Evolutionary conservation across 2,888 invertebrate genomes (phyloP).

Genomic region (Lamproptera curius): DNA sequence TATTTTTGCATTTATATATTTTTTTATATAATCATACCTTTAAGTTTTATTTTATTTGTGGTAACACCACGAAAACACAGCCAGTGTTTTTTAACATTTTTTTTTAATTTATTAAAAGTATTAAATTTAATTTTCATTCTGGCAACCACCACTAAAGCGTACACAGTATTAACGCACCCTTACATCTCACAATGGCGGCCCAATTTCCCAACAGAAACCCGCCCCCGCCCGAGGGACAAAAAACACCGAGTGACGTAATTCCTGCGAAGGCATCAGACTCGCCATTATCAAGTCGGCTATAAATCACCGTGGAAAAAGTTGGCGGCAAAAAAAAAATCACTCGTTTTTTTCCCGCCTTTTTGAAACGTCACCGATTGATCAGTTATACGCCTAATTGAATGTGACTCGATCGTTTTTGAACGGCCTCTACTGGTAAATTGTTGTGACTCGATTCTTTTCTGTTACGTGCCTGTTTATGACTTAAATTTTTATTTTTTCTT

Average conservation of each 20-base stretch:
- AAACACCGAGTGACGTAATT: too few species aligned
- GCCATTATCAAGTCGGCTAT: constrained; percentile 11
- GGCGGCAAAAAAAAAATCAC: not conserved
- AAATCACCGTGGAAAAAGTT: constrained; percentile 11
- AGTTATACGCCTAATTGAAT: constrained; percentile 11
- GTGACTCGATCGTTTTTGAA: constrained; percentile 10
- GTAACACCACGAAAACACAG: too few species aligned
- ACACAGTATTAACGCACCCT: not conserved
- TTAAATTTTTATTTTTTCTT: too few species aligned
- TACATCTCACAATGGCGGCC: not conserved
- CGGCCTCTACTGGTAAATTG: not conserved
- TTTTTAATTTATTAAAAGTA: too few species aligned
- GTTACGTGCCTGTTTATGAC: too few species aligned
- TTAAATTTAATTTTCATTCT: too few species aligned
- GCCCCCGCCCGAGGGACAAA: constrained; percentile 3
- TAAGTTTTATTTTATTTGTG: too few species aligned
- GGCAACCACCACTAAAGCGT: too few species aligned
- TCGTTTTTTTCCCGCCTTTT: constrained; percentile 2
- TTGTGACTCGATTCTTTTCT: constrained; percentile 3
- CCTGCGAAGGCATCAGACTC: constrained; percentile 12
- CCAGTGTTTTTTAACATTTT: too few species aligned
- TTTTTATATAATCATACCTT: too few species aligned
- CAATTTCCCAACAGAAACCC: constrained; percentile 16
- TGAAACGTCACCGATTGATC: constrained; percentile 6
- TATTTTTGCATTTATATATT: too few species aligned